Evolutionary conservation across 2,888 invertebrate genomes (phyloP), one percentile per base, ranked within the genome.

Genomic region (Scelioninae gen. 2): DNA sequence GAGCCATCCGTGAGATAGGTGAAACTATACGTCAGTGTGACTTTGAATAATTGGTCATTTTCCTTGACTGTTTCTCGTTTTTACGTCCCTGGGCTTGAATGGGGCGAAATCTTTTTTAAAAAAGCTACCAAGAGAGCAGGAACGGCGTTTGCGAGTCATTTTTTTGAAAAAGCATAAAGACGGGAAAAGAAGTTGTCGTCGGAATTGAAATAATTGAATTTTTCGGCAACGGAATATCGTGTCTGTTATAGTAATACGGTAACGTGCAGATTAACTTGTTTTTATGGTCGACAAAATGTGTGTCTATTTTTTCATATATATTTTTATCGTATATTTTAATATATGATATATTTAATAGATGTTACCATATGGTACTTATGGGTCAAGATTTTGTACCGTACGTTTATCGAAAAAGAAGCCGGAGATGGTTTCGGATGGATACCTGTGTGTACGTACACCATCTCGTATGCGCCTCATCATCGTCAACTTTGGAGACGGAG

Each of bases 381-480:
- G 68, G 68, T 71, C 58, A 71, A 72, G 58, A 55, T 57, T 78
- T 78, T 76, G 78, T 22, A 52, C 31, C 52, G 18, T 64, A 82
- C 60, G 64, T 73, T 76, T 76, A 78, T 77, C 72, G 72, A 64
- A 58, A 46, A 70, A 50, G 64, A 63, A 52, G 6, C 67, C 69
- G 70, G 77, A 77, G 77, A 78, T 78, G 78, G 76, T 65, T 67
- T 74, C 64, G 78, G 80, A 80, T 79, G 78, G 82, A 83, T 84
- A 81, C 80, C 78, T 81, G 80, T 60, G 15, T 68, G 60, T 25
- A 55, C 77, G 77, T 25, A 41, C 37, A 75, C 79, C 78, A 79
- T 78, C 78, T 78, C 70, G 71, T 68, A 63, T 71, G 78, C 67
- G 76, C 65, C 81, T 83, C 85, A 81, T 84, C 84, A 84, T 84